phyloP scores from a whole-genome alignment of 2,113 vertebrate species.

The Balaenoptera acutorostrata region DNA sequence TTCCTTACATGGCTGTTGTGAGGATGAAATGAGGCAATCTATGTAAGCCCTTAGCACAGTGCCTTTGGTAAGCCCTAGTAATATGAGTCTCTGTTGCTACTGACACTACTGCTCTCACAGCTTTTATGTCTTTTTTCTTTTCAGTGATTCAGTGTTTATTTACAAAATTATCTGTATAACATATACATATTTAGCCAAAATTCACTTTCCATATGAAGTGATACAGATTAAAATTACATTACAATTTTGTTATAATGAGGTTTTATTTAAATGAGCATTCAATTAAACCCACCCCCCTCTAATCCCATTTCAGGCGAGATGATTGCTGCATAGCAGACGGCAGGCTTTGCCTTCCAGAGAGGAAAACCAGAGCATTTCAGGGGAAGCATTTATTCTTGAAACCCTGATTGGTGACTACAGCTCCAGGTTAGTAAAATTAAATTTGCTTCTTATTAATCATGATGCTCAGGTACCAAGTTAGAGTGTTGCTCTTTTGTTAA shows the following conservation, averaged over 20 bases:
- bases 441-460: background rate
- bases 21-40: background rate
- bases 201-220: background rate
- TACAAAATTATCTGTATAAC: background rate
- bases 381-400: background rate
- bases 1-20: background rate
- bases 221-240: background rate
- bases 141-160: background rate
- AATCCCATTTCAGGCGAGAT: background rate
- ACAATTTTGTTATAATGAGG: background rate
- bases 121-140: background rate
- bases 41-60: accelerated
- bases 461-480: background rate
- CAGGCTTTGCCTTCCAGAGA: background rate
- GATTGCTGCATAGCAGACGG: background rate
- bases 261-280: background rate
- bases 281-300: background rate
- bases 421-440: background rate
- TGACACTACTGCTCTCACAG: background rate
- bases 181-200: background rate
- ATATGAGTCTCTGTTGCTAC: no score
- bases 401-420: background rate
- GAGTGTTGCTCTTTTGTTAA: background rate
- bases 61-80: background rate
- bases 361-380: background rate